Conservation (phyloP, 2,797 vertebrate genomes). For the Denticeps clupeoides region DNA sequence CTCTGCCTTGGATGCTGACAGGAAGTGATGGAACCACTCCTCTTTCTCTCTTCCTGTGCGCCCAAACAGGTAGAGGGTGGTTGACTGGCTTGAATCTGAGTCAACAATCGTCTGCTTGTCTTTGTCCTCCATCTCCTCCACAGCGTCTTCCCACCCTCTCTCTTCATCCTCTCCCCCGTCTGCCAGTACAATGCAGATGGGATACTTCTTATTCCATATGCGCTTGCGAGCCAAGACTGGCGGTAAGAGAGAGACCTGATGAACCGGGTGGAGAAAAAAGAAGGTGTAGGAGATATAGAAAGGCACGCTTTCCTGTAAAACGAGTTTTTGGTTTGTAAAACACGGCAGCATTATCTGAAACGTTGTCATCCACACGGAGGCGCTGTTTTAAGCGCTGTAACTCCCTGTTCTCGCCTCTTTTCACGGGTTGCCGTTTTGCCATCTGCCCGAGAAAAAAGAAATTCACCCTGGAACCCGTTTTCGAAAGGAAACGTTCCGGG, state of each 20-base stretch:
- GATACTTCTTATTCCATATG: constrained; percentile 82
- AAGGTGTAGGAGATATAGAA: neutral
- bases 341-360: too few species aligned
- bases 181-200: constrained; percentile 65
- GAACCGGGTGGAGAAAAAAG: neutral
- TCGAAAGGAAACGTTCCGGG: too few species aligned
- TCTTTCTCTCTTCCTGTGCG: constrained; percentile 76
- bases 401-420: too few species aligned
- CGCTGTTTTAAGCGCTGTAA: too few species aligned
- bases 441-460: too few species aligned
- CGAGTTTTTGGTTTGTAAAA: too few species aligned
- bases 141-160: constrained; percentile 20
- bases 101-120: constrained; percentile 25
- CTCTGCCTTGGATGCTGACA: constrained; percentile 42
- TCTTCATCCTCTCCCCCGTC: constrained; percentile 24
- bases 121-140: constrained; percentile 35
- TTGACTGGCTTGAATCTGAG: constrained; percentile 30
- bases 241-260: constrained; percentile 66
- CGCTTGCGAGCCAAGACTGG: constrained; percentile 68
- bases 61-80: constrained; percentile 69
- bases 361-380: too few species aligned
- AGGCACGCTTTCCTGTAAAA: too few species aligned
- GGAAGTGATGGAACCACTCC: constrained; percentile 75
- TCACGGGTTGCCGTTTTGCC: too few species aligned
- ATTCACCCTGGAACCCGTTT: too few species aligned